Evolutionary conservation across 2,113 vertebrate genomes (phyloP).

Genomic region (Mesocricetus auratus): DNA sequence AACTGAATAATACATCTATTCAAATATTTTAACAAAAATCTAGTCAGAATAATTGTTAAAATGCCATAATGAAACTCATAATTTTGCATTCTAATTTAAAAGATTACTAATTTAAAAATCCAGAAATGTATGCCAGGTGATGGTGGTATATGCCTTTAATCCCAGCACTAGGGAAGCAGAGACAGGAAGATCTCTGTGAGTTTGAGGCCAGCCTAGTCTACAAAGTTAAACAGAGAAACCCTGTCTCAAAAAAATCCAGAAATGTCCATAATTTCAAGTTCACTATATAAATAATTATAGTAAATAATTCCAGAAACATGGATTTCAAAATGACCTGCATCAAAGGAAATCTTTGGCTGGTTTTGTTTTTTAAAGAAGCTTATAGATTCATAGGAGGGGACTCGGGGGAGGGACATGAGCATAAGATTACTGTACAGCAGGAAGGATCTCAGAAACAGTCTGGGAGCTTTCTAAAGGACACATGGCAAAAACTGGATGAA

Average conservation of each 20-base stretch:
- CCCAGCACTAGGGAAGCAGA: too few species aligned
- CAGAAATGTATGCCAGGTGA: too few species aligned
- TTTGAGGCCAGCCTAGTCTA: too few species aligned
- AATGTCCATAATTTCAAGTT: neutral
- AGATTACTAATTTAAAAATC: neutral
- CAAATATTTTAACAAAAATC: neutral
- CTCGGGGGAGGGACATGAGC: too few species aligned
- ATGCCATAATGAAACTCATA: neutral
- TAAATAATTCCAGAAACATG: neutral
- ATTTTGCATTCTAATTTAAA: neutral
- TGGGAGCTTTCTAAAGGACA: too few species aligned
- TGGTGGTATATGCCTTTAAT: too few species aligned
- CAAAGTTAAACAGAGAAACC: too few species aligned
- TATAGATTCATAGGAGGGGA: neutral
- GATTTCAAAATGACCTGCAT: neutral
- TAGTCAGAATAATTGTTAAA: neutral
- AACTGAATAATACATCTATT: neutral
- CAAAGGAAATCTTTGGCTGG: neutral
- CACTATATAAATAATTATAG: neutral
- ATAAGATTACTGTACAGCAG: neutral
- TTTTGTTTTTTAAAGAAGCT: neutral
- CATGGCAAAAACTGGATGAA: neutral
- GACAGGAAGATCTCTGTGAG: too few species aligned
- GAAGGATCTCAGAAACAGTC: neutral
- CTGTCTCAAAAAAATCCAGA: neutral